Evolutionary conservation across 2,888 invertebrate species (phyloP).

Genomic region (Nomada ruficornis): DNA sequence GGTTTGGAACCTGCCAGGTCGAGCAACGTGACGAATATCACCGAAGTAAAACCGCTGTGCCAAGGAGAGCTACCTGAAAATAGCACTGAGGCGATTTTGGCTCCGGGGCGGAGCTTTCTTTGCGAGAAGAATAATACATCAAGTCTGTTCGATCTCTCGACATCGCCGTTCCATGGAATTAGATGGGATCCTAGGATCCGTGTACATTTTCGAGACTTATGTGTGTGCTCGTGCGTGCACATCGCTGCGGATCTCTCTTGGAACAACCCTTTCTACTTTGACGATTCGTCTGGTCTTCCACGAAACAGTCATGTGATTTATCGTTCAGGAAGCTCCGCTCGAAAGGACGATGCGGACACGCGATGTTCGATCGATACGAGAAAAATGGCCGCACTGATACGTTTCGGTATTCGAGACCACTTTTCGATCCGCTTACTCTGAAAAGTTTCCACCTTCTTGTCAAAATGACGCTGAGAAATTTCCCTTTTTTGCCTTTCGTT

Average conservation of each 20-base stretch:
- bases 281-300: slow-evolving; percentile 35
- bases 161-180: slow-evolving; percentile 45
- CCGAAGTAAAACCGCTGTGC: background rate
- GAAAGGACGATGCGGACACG: slow-evolving; percentile 26
- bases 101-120: background rate
- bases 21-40: background rate
- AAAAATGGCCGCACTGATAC: slow-evolving; percentile 25
- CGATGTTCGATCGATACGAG: slow-evolving; percentile 45
- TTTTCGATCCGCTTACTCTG: background rate
- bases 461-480: slow-evolving; percentile 13
- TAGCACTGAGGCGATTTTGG: slow-evolving; percentile 7
- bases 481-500: background rate
- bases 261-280: slow-evolving; percentile 40
- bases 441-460: background rate
- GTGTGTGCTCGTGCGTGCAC: background rate
- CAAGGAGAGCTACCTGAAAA: background rate
- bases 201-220: background rate
- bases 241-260: background rate
- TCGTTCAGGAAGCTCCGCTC: slow-evolving; percentile 26
- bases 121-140: slow-evolving; percentile 49
- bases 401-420: slow-evolving; percentile 6
- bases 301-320: slow-evolving; percentile 45
- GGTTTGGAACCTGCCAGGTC: slow-evolving; percentile 1
- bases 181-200: slow-evolving; percentile 28
- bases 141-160: slow-evolving; percentile 43